Conservation (phyloP, 1,140 invertebrate species). For the Reticulitermes speratus region DNA sequence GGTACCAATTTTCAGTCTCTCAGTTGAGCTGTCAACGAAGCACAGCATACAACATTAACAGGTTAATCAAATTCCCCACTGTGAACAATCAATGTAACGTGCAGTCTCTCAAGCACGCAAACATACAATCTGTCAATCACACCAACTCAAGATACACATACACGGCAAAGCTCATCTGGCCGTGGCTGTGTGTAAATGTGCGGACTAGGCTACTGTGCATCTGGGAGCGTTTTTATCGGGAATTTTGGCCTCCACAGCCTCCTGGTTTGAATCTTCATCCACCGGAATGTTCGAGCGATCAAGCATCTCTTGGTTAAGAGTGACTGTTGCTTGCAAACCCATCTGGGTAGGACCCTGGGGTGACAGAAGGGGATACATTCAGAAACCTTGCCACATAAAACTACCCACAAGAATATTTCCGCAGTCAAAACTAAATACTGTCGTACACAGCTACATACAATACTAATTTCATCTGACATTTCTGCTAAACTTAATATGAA, state of each 20-base stretch:
- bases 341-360: slow-evolving; percentile 37
- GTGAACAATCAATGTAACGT: not conserved
- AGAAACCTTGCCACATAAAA: slow-evolving; percentile 34
- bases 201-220: slow-evolving; percentile 22
- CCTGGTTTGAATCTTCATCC: slow-evolving; percentile 34
- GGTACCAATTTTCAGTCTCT: not conserved
- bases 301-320: slow-evolving; percentile 35
- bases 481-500: not conserved
- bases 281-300: slow-evolving; percentile 28
- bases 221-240: slow-evolving; percentile 27
- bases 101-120: not conserved
- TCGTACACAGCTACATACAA: slow-evolving; percentile 8
- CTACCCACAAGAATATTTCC: not conserved
- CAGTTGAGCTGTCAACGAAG: not conserved
- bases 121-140: slow-evolving; percentile 5
- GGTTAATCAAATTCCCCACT: not conserved
- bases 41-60: not conserved
- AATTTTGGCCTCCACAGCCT: slow-evolving; percentile 33
- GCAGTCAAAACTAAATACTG: slow-evolving; percentile 17
- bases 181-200: slow-evolving; percentile 14
- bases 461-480: not conserved
- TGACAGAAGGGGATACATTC: slow-evolving; percentile 39
- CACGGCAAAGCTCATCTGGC: slow-evolving; percentile 12
- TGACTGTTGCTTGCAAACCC: slow-evolving; percentile 37
- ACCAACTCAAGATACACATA: not conserved